Conservation (phyloP, 2,113 vertebrate genomes). For the Chionis minor region DNA sequence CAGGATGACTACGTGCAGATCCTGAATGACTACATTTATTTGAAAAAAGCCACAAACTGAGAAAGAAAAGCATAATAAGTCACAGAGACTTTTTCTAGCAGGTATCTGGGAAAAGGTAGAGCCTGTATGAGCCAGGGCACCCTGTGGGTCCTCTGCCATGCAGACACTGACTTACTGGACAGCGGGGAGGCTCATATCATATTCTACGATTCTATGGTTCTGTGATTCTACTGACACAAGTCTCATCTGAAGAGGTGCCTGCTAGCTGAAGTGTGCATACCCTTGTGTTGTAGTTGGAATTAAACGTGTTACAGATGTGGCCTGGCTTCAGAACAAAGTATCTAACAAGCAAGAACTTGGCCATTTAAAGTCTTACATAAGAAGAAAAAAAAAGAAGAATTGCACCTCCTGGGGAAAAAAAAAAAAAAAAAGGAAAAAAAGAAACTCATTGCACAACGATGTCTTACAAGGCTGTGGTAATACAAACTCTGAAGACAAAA, state of each 20-base stretch:
- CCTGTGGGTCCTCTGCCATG: rapidly evolving
- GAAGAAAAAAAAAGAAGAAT: not conserved
- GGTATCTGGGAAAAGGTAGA: not conserved
- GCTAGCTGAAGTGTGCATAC: not conserved
- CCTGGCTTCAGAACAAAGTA: not conserved
- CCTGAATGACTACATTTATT: not conserved
- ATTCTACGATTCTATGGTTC: not conserved
- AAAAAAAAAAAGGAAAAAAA: not conserved
- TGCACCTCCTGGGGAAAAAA: too few relatives aligned
- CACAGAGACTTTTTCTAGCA: rapidly evolving
- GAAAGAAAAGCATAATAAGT: not conserved
- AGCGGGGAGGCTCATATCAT: rapidly evolving
- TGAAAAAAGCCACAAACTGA: not conserved
- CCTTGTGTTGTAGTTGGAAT: not conserved
- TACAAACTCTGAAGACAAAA: not conserved
- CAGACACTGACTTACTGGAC: not conserved
- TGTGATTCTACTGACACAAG: not conserved
- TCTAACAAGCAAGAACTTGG: not conserved
- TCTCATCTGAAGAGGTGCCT: not conserved
- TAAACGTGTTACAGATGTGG: not conserved
- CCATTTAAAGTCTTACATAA: not conserved
- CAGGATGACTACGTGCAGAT: not conserved
- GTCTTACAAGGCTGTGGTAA: not conserved
- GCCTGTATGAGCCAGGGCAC: rapidly evolving
- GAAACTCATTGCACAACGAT: not conserved